Conservation (phyloP, 2,797 vertebrate genomes). For the Pangasius mekongensis region DNA sequence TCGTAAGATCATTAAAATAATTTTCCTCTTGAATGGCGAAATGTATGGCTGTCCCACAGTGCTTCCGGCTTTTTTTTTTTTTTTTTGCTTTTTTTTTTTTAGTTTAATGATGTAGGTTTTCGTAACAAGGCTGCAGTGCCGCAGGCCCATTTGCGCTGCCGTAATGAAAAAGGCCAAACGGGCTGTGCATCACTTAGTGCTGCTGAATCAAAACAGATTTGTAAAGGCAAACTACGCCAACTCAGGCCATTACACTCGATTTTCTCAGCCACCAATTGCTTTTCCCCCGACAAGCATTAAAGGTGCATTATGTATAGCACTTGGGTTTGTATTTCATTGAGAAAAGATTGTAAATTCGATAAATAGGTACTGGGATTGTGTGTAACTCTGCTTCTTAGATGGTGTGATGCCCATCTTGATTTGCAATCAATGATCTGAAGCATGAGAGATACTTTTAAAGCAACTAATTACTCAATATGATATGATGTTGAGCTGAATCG, state of each 20-base stretch:
- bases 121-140: constrained; percentile 47
- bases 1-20: constrained; percentile 48
- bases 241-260: constrained; percentile 35
- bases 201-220: constrained; percentile 52
- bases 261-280: constrained; percentile 35
- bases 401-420: not conserved
- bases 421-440: not conserved
- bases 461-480: not conserved
- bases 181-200: constrained; percentile 36
- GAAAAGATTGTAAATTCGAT: constrained; percentile 20
- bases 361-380: not conserved
- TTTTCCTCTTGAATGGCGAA: constrained; percentile 45
- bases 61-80: constrained; percentile 23
- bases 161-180: constrained; percentile 36
- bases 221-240: constrained; percentile 37
- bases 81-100: not conserved
- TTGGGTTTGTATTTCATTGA: constrained; percentile 28
- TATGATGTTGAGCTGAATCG: not conserved
- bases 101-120: constrained; percentile 56
- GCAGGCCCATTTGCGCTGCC: constrained; percentile 32
- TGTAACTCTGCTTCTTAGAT: not conserved
- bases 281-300: constrained; percentile 24
- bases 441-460: not conserved
- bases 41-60: constrained; percentile 21
- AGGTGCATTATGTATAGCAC: constrained; percentile 18